Evolutionary conservation across 2,797 vertebrate genomes (phyloP), one percentile per base, ranked within the genome.

Genomic region (Meriones psammophilus): DNA sequence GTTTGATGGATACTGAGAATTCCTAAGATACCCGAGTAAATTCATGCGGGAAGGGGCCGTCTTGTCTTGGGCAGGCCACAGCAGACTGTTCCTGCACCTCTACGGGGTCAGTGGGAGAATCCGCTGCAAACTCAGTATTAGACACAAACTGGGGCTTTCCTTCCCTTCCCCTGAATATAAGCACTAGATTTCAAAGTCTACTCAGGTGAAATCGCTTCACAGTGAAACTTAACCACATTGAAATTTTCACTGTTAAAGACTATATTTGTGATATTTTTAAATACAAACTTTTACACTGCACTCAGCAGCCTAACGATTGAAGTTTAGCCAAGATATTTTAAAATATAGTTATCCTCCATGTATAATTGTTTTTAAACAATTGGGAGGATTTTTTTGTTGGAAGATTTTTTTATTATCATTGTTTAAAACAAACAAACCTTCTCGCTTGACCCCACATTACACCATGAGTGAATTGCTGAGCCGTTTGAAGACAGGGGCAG

Each of bases 191-290:
- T 98, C 96, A 74, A 97, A 98, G 97, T 96, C 96, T 95, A 97
- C 96, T 98, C 97, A 98, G 97, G 98, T 97, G 97, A 98, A 98
- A 97, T 98, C 98, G 96, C 98, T 98, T 98, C 98, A 98, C 98
- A 98, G 97, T 97, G 98, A 98, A 98, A 98, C 79, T 96, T 97
- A 86, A 96, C 2, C 94, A 97, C 93, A 95, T 96, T 89, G 95
- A 97, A 95, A 95, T 96, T 96, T 97, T 97, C 97, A 97, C 95
- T 97, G 95, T 97, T 97, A 94, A 95, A 84, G 92, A 86, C 95
- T 91, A 97, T 94, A 89, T 83, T 95, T 98, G 96, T 97, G 95
- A 96, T 98, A 97, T 98, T 98, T 97, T 98, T 97, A 97, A 97
- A 96, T 96, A 97, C 93, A 98, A 97, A 97, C 97, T 98, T 98